Percentiles rank a stretch among this genome's conserved stretches.
Evolutionary conservation across 2,797 vertebrate species (phyloP).

Genomic region (Vespertilio murinus): DNA sequence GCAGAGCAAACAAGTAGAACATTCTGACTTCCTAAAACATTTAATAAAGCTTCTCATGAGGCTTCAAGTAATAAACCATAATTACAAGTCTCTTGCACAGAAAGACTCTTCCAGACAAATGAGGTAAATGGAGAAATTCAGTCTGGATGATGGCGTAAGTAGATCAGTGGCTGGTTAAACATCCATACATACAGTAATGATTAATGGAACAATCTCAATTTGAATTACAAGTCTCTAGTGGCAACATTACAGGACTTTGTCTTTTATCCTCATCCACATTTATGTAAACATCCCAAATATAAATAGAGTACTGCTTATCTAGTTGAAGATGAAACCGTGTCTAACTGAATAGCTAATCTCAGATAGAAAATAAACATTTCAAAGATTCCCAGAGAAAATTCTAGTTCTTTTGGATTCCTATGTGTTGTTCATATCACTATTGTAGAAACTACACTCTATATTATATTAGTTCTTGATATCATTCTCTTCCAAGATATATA

Average conservation of each 20-base stretch:
- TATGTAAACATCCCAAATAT: background rate
- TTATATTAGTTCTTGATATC: background rate
- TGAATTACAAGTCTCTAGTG: conserved; percentile 8
- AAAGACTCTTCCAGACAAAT: conserved; percentile 39
- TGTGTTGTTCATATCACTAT: background rate
- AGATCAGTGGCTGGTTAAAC: background rate
- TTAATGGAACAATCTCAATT: background rate
- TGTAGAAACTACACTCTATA: background rate
- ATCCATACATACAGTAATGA: background rate
- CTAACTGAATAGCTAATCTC: background rate
- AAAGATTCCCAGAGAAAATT: conserved; percentile 15
- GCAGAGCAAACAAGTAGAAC: conserved; percentile 21
- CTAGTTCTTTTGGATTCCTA: conserved; percentile 14
- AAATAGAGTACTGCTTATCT: background rate
- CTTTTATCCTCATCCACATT: conserved; percentile 20
- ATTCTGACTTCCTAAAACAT: conserved; percentile 28
- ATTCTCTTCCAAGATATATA: background rate
- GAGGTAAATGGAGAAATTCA: background rate
- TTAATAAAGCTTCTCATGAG: conserved; percentile 24
- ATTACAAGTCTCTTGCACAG: background rate
- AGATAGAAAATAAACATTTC: background rate
- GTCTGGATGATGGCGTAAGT: background rate
- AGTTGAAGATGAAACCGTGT: conserved; percentile 14
- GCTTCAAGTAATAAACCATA: background rate
- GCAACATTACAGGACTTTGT: background rate